A percentile compares a stretch with the other conserved stretches of the same genome.
Evolutionary conservation across 2,113 vertebrate genomes (phyloP).

Genomic region (Hydropotes inermis): DNA sequence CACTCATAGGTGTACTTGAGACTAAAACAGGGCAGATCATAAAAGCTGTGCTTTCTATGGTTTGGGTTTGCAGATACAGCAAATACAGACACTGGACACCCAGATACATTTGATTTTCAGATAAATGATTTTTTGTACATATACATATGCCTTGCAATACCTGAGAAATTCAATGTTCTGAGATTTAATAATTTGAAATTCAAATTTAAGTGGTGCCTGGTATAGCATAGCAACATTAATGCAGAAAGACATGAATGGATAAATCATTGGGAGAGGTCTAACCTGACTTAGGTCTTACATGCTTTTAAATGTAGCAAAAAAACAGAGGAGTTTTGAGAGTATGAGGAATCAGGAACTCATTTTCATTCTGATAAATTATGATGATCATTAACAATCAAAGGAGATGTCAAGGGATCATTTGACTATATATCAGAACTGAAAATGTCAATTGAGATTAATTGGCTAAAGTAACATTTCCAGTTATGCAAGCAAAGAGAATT

Average conservation of each 20-base stretch:
- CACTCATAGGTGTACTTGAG: background rate
- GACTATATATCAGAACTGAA: background rate
- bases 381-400: background rate
- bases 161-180: background rate
- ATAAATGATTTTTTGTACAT: background rate
- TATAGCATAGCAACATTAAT: background rate
- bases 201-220: background rate
- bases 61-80: background rate
- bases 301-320: background rate
- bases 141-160: background rate
- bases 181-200: background rate
- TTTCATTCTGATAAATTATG: background rate
- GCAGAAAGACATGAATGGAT: background rate
- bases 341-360: background rate
- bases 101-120: background rate
- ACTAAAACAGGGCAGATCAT: fast-evolving
- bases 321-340: no score
- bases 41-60: background rate
- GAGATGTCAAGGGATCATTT: background rate
- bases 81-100: background rate
- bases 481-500: background rate
- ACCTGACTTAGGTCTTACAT: background rate
- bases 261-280: background rate
- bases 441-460: background rate
- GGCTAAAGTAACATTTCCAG: background rate